phyloP scores from a whole-genome alignment of 2,797 vertebrate genomes.

The Nannoperca australis region DNA sequence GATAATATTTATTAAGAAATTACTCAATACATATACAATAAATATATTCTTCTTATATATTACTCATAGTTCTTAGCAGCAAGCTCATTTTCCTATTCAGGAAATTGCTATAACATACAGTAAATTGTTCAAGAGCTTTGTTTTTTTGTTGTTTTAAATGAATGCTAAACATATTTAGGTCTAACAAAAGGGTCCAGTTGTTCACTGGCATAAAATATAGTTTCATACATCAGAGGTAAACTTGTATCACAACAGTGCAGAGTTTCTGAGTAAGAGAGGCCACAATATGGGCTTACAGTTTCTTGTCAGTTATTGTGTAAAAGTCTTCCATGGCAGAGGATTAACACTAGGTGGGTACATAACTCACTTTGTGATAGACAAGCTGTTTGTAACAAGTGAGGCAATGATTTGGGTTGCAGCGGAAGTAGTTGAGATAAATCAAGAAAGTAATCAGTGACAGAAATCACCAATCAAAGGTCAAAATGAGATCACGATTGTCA shows the following conservation, averaged over 20 bases:
- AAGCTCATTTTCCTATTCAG: slow-evolving; percentile 23
- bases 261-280: slow-evolving; percentile 10
- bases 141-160: slow-evolving; percentile 8
- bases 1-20: slow-evolving; percentile 64
- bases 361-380: not conserved
- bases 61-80: slow-evolving; percentile 50
- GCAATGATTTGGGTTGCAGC: not conserved
- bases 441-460: not conserved
- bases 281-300: not conserved
- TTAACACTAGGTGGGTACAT: not conserved
- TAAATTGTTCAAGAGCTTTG: slow-evolving; percentile 56
- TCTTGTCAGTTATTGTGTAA: not conserved
- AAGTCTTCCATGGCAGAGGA: not conserved
- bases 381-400: not conserved
- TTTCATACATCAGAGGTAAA: slow-evolving; percentile 15
- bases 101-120: slow-evolving; percentile 55
- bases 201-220: slow-evolving; percentile 29
- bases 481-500: slow-evolving; percentile 8
- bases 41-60: slow-evolving; percentile 52
- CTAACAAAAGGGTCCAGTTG: slow-evolving; percentile 30
- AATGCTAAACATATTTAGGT: slow-evolving; percentile 45
- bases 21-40: slow-evolving; percentile 42
- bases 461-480: slow-evolving; percentile 26
- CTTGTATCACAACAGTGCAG: slow-evolving; percentile 11
- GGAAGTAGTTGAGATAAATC: not conserved